Evolutionary conservation across 2,888 invertebrate genomes (phyloP).

Genomic region (Phania funesta): DNA sequence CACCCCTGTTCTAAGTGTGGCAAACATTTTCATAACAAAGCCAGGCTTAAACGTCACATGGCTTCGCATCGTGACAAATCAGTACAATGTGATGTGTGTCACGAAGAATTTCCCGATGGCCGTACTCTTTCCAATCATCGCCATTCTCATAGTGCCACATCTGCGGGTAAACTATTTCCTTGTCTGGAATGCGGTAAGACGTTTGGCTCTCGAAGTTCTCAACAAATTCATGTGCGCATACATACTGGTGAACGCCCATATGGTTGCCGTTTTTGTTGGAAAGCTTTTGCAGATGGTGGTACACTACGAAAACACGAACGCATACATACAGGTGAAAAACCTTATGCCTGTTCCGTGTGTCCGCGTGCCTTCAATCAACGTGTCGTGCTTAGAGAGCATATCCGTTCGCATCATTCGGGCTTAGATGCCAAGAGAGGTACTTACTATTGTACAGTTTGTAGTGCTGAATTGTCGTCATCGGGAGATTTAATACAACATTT

Average conservation of each 20-base stretch:
- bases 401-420: conserved; percentile 91
- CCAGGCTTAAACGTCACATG: conserved; percentile 85
- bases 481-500: conserved; percentile 90
- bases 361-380: conserved; percentile 93
- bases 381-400: conserved; percentile 91
- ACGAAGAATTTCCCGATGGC: conserved; percentile 86
- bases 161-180: conserved; percentile 86
- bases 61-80: conserved; percentile 87
- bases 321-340: conserved; percentile 92
- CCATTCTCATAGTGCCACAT: conserved; percentile 82
- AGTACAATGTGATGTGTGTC: conserved; percentile 86
- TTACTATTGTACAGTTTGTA: conserved; percentile 89
- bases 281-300: conserved; percentile 93
- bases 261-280: conserved; percentile 92
- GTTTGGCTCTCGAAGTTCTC: conserved; percentile 91
- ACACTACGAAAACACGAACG: conserved; percentile 91
- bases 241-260: conserved; percentile 92
- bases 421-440: conserved; percentile 86
- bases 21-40: conserved; percentile 87
- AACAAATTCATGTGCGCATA: conserved; percentile 92
- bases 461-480: conserved; percentile 85
- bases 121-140: conserved; percentile 86
- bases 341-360: conserved; percentile 92
- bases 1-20: conserved; percentile 85
- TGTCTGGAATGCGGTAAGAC: conserved; percentile 92